Conservation (phyloP, 2,797 vertebrate genomes). For the Sebastes kiyomatsui region DNA sequence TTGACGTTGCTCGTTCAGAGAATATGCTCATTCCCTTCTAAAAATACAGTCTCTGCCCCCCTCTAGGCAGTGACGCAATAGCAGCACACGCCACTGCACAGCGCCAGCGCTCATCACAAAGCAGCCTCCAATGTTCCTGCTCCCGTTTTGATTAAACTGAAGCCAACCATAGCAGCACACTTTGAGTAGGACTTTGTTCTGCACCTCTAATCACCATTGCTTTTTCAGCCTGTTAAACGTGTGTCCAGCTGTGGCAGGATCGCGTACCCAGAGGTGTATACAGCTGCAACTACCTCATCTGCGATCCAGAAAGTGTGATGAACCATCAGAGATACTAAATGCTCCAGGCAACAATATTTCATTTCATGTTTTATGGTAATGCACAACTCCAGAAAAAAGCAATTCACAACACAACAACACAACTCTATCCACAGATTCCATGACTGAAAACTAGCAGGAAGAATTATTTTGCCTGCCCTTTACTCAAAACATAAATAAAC, state of each 20-base stretch:
- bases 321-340: not conserved
- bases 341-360: not conserved
- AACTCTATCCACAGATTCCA: not conserved
- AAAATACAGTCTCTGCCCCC: constrained; percentile 72
- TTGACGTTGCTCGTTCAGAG: constrained; percentile 74
- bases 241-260: not conserved
- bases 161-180: not conserved
- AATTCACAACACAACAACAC: not conserved
- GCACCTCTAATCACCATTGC: not conserved
- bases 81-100: constrained; percentile 60
- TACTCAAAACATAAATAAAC: not conserved
- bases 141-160: constrained; percentile 30
- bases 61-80: constrained; percentile 73
- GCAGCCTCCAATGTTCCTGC: constrained; percentile 43
- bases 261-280: not conserved
- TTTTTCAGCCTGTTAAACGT: not conserved
- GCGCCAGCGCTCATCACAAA: constrained; percentile 46
- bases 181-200: not conserved
- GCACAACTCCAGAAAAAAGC: not conserved
- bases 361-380: not conserved
- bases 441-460: not conserved
- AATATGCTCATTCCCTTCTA: constrained; percentile 80
- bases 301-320: not conserved
- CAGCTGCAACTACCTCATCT: not conserved
- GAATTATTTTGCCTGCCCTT: not conserved